Evolutionary conservation across 2,888 invertebrate species (phyloP).

Genomic region (Globia sparganii): DNA sequence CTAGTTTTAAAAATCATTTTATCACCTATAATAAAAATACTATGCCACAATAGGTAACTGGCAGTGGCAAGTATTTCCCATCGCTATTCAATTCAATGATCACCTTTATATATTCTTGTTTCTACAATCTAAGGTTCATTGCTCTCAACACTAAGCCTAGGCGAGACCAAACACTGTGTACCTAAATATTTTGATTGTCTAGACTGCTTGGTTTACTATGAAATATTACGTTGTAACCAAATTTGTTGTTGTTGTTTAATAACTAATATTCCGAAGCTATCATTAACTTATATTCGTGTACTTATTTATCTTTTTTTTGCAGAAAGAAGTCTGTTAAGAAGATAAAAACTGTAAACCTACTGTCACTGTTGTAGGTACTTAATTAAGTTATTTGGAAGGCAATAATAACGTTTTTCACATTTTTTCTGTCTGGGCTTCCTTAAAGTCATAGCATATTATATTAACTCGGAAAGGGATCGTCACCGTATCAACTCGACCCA

Average conservation of each 20-base stretch:
- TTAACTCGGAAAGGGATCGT: too few relatives aligned
- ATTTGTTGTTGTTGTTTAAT: conserved; percentile 10
- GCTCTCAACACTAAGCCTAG: not conserved
- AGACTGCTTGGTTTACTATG: conserved; percentile 11
- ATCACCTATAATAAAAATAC: too few relatives aligned
- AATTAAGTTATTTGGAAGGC: not conserved
- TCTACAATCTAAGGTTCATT: not conserved
- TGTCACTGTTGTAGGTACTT: too few relatives aligned
- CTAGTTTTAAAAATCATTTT: too few relatives aligned
- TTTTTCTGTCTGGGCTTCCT: not conserved
- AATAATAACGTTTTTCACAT: not conserved
- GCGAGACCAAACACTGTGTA: conserved; percentile 4
- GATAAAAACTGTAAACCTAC: not conserved
- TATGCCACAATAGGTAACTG: too few relatives aligned
- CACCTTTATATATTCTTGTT: not conserved
- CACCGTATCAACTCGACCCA: too few relatives aligned
- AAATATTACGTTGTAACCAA: conserved; percentile 15
- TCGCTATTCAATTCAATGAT: not conserved
- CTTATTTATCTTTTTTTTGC: not conserved
- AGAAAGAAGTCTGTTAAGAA: not conserved
- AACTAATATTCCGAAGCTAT: not conserved
- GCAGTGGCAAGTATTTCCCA: too few relatives aligned
- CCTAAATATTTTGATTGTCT: conserved; percentile 35
- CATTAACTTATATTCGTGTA: not conserved
- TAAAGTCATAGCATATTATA: too few relatives aligned